Conservation (phyloP, 1,140 invertebrate genomes). For the Lordiphosa clarofinis region DNA sequence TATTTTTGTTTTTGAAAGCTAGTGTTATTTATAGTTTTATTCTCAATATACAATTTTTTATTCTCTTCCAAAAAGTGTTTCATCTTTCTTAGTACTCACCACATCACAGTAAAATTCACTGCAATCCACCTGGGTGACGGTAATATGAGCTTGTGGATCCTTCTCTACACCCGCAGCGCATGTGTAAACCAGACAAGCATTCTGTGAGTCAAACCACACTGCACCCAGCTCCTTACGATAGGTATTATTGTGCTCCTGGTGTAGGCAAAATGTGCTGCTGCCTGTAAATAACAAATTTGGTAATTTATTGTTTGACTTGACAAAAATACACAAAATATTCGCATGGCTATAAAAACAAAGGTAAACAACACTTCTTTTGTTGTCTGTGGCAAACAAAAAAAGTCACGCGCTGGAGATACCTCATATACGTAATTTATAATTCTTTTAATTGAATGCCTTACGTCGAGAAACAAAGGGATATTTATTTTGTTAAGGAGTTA, state of each 20-base stretch:
- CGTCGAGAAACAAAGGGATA: not conserved
- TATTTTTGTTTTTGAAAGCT: too few species aligned
- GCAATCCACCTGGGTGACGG: conserved; percentile 66
- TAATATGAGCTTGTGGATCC: conserved; percentile 51
- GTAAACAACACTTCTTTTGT: conserved; percentile 24
- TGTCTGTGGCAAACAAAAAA: conserved; percentile 11
- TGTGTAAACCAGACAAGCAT: conserved; percentile 57
- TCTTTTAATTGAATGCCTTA: conserved; percentile 29
- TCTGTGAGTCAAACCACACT: conserved; percentile 51
- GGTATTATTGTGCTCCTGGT: conserved; percentile 49
- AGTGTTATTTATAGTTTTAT: too few species aligned
- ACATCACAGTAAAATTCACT: conserved; percentile 76
- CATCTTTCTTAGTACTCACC: conserved; percentile 40
- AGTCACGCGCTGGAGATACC: conserved; percentile 42
- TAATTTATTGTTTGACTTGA: conserved; percentile 16
- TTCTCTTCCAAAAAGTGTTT: too few species aligned
- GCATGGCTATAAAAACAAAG: conserved; percentile 20
- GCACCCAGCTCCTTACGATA: conserved; percentile 54
- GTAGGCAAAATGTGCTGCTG: conserved; percentile 42
- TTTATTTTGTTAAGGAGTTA: not conserved
- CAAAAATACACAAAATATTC: conserved; percentile 24
- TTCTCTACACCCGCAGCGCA: conserved; percentile 56
- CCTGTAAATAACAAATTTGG: not conserved
- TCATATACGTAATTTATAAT: conserved; percentile 24
- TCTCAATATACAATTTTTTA: too few species aligned